A percentile compares a stretch with the other conserved stretches of the same genome.
Conservation (phyloP, 2,113 vertebrate species). For the Orthochromis malagaraziensis region DNA sequence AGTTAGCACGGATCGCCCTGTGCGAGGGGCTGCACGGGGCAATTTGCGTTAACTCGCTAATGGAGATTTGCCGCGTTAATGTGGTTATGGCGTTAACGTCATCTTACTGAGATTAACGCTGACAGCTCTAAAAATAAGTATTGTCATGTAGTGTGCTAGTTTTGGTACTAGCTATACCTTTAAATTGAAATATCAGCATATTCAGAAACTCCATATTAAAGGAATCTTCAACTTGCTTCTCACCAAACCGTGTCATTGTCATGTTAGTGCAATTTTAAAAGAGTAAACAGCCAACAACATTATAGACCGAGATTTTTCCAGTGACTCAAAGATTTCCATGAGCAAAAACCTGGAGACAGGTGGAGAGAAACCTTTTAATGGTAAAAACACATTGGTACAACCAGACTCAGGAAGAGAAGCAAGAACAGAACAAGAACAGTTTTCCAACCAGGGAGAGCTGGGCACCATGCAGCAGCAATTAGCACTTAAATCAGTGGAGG, state of each 20-base stretch:
- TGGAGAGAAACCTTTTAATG: not conserved
- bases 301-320: not conserved
- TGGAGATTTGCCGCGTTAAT: not conserved
- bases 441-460: not conserved
- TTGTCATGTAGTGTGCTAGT: not conserved
- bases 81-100: not conserved
- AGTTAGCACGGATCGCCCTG: rapidly evolving
- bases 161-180: not conserved
- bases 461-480: not conserved
- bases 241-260: not conserved
- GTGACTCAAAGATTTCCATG: not conserved
- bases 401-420: not conserved
- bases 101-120: not conserved
- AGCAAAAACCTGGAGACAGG: not conserved
- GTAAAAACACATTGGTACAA: not conserved
- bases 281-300: not conserved
- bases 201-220: not conserved
- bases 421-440: not conserved
- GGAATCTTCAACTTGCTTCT: not conserved
- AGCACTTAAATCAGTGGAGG: not conserved
- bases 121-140: not conserved
- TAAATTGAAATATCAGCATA: not conserved
- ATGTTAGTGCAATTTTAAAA: not conserved
- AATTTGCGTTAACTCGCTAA: rapidly evolving
- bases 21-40: not conserved